Conservation (phyloP, 1,140 invertebrate species). For the Polypedilum vanderplanki region DNA sequence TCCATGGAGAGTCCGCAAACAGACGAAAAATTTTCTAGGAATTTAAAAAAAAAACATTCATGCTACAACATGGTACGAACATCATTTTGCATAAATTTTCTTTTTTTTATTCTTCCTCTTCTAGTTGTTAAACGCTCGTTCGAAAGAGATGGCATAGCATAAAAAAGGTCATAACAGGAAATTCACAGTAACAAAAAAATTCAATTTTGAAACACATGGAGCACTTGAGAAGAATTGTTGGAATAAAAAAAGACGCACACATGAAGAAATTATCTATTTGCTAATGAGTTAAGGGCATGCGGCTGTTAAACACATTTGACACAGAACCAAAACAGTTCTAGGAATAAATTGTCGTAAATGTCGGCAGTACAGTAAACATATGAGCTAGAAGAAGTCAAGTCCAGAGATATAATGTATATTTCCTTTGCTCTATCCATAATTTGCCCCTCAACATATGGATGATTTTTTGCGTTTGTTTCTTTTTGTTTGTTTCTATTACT, state of each 20-base stretch:
- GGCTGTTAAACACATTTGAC: slow-evolving; percentile 11
- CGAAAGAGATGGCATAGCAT: too few relatives aligned
- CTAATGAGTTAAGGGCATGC: slow-evolving; percentile 11
- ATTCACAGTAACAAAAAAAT: background rate
- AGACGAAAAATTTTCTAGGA: background rate
- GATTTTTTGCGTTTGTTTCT: background rate
- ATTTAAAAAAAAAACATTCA: background rate
- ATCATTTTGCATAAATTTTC: slow-evolving; percentile 19
- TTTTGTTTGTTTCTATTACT: background rate
- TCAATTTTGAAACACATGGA: slow-evolving; percentile 10
- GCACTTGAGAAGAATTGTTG: background rate
- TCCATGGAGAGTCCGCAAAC: background rate
- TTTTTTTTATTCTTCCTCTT: background rate
- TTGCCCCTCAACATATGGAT: slow-evolving; percentile 9
- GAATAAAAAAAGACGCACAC: background rate
- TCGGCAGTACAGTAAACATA: background rate
- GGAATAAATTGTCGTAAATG: slow-evolving; percentile 1
- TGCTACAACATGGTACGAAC: background rate
- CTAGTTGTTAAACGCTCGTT: background rate
- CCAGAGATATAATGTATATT: background rate
- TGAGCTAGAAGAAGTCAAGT: background rate
- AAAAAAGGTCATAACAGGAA: slow-evolving; percentile 9
- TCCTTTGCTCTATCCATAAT: background rate
- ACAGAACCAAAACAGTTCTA: slow-evolving; percentile 7
- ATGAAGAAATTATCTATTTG: slow-evolving; percentile 8